Conservation (phyloP, 1,140 invertebrate species). For the Pachyrhynchus sulphureomaculatus region DNA sequence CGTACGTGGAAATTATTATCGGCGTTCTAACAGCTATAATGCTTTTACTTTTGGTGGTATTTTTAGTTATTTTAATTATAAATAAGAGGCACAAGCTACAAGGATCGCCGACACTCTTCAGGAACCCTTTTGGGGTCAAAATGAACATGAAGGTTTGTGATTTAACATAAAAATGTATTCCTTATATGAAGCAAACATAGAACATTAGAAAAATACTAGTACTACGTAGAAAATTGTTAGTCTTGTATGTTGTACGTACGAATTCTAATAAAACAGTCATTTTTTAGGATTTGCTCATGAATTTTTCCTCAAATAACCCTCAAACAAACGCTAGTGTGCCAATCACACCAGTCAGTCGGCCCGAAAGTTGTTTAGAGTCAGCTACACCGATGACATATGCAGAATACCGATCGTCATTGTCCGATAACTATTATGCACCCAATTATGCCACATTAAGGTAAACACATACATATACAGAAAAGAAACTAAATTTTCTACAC, state of each 20-base stretch:
- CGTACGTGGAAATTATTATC: slow-evolving; percentile 70
- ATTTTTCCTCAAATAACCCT: slow-evolving; percentile 56
- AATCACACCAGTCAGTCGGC: slow-evolving; percentile 51
- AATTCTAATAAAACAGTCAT: too few relatives aligned
- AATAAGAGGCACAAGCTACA: slow-evolving; percentile 67
- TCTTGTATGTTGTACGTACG: too few relatives aligned
- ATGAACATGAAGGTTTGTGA: slow-evolving; percentile 67
- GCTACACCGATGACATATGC: slow-evolving; percentile 55
- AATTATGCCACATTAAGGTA: slow-evolving; percentile 38
- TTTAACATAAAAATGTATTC: background rate
- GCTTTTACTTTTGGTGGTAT: slow-evolving; percentile 64
- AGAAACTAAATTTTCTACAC: too few relatives aligned
- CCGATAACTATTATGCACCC: slow-evolving; percentile 46
- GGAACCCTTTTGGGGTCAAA: slow-evolving; percentile 66
- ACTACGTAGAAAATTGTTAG: too few relatives aligned
- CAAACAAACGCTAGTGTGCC: slow-evolving; percentile 47
- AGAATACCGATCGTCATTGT: slow-evolving; percentile 57
- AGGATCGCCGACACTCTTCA: slow-evolving; percentile 62
- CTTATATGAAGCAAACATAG: background rate
- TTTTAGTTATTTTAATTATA: slow-evolving; percentile 66
- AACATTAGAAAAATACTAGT: too few relatives aligned
- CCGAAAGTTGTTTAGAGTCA: slow-evolving; percentile 47
- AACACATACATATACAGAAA: too few relatives aligned
- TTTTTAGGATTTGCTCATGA: slow-evolving; percentile 60
- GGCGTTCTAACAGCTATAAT: slow-evolving; percentile 72